Conservation (phyloP, 2,113 vertebrate species). For the Pseudopipra pipra region DNA sequence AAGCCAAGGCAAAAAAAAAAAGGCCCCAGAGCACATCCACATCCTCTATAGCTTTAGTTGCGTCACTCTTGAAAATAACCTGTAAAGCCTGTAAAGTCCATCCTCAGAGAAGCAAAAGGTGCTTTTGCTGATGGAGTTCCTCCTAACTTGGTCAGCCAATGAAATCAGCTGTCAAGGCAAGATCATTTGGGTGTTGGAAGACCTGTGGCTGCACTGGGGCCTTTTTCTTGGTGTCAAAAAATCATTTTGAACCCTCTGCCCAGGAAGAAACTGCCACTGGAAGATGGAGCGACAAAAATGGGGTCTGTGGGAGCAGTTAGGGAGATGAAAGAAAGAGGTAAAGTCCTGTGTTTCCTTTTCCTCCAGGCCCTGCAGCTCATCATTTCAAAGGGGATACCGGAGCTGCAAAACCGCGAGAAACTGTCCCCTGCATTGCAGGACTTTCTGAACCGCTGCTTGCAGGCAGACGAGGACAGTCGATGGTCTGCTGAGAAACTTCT, state of each 20-base stretch:
- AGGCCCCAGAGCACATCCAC: neutral
- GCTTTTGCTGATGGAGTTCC: neutral
- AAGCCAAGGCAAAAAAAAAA: neutral
- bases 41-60: neutral
- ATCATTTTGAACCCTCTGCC: neutral
- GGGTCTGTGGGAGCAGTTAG: accelerated
- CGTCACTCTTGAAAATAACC: neutral
- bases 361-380: conserved; percentile 90
- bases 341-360: neutral
- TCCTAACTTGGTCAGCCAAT: neutral
- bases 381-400: conserved; percentile 89
- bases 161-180: neutral
- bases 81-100: neutral
- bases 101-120: neutral
- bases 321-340: neutral
- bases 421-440: conserved; percentile 89
- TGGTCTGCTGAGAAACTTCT: conserved; percentile 94
- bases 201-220: too few relatives aligned
- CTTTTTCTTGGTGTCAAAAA: neutral
- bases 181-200: neutral
- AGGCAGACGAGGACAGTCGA: conserved; percentile 90
- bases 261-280: neutral
- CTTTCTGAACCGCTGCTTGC: conserved; percentile 93
- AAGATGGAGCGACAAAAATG: neutral
- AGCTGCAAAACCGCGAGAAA: conserved; percentile 90